Evolutionary conservation across 2,797 vertebrate genomes (phyloP).

Genomic region (Betta splendens): DNA sequence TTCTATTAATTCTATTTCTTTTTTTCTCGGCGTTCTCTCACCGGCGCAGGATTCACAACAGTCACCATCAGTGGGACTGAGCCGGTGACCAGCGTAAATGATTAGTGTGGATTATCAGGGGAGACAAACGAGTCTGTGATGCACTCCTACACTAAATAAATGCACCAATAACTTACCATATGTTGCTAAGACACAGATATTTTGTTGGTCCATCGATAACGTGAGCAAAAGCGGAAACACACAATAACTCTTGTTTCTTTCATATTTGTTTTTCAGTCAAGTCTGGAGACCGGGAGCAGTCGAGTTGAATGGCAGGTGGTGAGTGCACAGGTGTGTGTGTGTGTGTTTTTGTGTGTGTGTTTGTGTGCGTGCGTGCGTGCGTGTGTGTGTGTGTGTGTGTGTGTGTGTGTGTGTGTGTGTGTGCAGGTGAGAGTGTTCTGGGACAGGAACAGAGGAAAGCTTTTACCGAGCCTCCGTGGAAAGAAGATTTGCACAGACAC

Average conservation of each 20-base stretch:
- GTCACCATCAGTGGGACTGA: not conserved
- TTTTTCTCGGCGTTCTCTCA: slow-evolving; percentile 1
- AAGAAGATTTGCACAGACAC: slow-evolving; percentile 43
- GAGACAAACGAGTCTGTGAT: not conserved
- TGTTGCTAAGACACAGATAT: slow-evolving; percentile 31
- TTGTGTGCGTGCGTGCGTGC: slow-evolving; percentile 10
- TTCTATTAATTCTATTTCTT: not conserved
- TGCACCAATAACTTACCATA: not conserved
- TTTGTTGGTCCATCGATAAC: slow-evolving; percentile 3
- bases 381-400: not conserved
- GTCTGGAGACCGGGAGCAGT: slow-evolving; percentile 31
- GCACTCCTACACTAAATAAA: not conserved
- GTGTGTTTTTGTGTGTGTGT: not conserved
- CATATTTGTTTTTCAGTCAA: slow-evolving; percentile 51
- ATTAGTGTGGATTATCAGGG: slow-evolving; percentile 12
- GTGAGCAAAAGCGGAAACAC: slow-evolving; percentile 11
- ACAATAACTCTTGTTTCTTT: slow-evolving; percentile 20
- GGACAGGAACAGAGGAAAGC: slow-evolving; percentile 45
- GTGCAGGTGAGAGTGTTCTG: slow-evolving; percentile 39
- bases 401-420: not conserved
- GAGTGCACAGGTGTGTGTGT: slow-evolving; percentile 13
- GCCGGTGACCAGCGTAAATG: not conserved
- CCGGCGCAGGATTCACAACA: not conserved
- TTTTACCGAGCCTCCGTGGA: slow-evolving; percentile 46
- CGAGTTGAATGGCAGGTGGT: slow-evolving; percentile 48